Percentiles rank a stretch among this genome's conserved stretches.
Conservation (phyloP, 1,140 invertebrate genomes). For the Euura saliciscinereae region DNA sequence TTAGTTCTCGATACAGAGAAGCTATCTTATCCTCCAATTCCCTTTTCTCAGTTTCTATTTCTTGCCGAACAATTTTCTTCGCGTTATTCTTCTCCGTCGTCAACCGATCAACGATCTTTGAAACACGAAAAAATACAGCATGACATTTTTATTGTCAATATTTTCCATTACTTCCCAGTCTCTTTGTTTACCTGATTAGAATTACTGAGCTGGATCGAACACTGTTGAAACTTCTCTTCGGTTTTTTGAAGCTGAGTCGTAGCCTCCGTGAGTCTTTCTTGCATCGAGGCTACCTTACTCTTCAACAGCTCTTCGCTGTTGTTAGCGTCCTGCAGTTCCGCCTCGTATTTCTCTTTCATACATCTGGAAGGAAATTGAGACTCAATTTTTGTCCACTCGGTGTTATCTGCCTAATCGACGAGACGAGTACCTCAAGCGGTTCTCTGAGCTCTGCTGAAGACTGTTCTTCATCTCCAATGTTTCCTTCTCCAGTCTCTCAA, state of each 20-base stretch:
- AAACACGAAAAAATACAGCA: constrained; percentile 5
- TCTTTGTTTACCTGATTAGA: constrained; percentile 56
- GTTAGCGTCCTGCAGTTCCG: constrained; percentile 66
- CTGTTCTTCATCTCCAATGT: constrained; percentile 55
- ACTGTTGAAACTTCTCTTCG: constrained; percentile 48
- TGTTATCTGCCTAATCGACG: not conserved
- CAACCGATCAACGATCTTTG: constrained; percentile 55
- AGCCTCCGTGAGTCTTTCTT: constrained; percentile 63
- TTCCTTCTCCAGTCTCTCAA: constrained; percentile 68
- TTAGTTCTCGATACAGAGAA: constrained; percentile 46
- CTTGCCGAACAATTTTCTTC: constrained; percentile 56
- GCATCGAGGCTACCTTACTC: constrained; percentile 61
- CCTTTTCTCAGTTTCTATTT: constrained; percentile 58
- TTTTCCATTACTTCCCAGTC: not conserved
- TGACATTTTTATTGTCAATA: constrained; percentile 15
- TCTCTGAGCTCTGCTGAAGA: constrained; percentile 64
- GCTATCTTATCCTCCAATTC: constrained; percentile 47
- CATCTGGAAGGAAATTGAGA: constrained; percentile 58
- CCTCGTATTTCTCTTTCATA: constrained; percentile 75
- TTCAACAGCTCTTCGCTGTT: constrained; percentile 64
- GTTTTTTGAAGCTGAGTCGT: constrained; percentile 56
- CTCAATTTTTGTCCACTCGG: constrained; percentile 12
- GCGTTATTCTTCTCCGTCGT: constrained; percentile 58
- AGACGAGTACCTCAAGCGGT: constrained; percentile 61
- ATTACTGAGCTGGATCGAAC: constrained; percentile 55